phyloP scores from a whole-genome alignment of 2,113 vertebrate species.

The Lagenorhynchus albirostris region DNA sequence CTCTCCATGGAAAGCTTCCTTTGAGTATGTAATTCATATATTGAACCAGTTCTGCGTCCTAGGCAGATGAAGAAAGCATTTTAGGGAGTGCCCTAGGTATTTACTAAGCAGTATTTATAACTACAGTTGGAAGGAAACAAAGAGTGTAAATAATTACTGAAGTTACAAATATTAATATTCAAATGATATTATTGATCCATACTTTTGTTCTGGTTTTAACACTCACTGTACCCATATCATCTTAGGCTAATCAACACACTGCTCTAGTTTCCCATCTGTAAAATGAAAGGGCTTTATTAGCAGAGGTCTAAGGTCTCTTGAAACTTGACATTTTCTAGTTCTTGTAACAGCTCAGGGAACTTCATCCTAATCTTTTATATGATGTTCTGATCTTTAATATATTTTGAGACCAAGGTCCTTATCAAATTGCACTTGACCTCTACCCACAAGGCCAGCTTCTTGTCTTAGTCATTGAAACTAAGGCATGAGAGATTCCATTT shows the following conservation, averaged over 20 bases:
- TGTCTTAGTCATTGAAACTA: not conserved
- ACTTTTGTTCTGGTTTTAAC: not conserved
- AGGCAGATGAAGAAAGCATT: not conserved
- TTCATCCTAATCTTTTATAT: conserved; percentile 6
- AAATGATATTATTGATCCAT: not conserved
- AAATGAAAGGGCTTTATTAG: conserved; percentile 18
- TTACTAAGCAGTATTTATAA: not conserved
- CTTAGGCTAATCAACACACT: not conserved
- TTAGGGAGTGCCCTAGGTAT: not conserved
- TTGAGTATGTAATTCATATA: not conserved
- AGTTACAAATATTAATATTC: not conserved
- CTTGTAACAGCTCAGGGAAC: not conserved
- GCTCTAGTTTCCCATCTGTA: not conserved
- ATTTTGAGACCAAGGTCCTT: conserved; percentile 22
- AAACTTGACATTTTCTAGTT: not conserved
- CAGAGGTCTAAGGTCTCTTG: not conserved
- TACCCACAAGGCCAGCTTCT: not conserved
- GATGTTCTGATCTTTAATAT: conserved; percentile 40
- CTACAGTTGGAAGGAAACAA: not conserved
- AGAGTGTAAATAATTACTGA: not conserved
- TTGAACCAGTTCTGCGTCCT: not conserved
- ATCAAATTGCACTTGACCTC: conserved; percentile 32
- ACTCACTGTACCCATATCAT: not conserved
- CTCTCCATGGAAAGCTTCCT: not conserved
- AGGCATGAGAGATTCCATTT: conserved; percentile 2